Evolutionary conservation across 1,140 invertebrate genomes (phyloP).

Genomic region (Steinernema khuongi): DNA sequence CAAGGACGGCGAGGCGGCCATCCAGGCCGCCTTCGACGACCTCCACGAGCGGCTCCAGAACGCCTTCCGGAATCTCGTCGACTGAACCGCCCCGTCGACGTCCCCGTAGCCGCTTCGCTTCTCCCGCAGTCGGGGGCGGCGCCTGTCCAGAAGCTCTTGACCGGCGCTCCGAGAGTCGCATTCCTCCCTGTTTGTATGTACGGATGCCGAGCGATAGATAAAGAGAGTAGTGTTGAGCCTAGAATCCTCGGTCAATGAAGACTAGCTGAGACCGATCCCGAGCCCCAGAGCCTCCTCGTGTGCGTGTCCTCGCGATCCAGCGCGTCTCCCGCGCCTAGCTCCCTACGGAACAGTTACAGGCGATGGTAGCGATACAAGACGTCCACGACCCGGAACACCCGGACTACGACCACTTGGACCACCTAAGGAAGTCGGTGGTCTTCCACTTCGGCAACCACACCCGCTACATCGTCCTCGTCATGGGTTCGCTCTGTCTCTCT

Average conservation of each 20-base stretch:
- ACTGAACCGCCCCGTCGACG: background rate
- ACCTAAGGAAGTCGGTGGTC: background rate
- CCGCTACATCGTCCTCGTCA: slow-evolving; percentile 22
- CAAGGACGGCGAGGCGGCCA: slow-evolving; percentile 10
- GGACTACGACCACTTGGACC: slow-evolving; percentile 1
- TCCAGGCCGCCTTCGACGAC: background rate
- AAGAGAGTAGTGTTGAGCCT: background rate
- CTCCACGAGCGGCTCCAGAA: background rate
- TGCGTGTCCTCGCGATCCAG: too few relatives aligned
- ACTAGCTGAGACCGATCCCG: too few relatives aligned
- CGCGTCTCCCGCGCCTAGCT: background rate
- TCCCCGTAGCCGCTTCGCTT: background rate
- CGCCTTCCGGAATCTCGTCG: slow-evolving; percentile 18
- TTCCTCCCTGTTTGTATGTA: background rate
- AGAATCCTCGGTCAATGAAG: too few relatives aligned
- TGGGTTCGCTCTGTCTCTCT: slow-evolving; percentile 18
- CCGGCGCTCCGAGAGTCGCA: background rate
- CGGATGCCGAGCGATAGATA: background rate
- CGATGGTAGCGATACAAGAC: background rate
- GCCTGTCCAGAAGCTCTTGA: slow-evolving; percentile 9
- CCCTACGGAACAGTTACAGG: background rate
- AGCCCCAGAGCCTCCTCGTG: too few relatives aligned
- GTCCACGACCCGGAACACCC: background rate
- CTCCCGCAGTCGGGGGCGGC: background rate
- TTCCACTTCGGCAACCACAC: background rate